Percentiles rank a stretch among this genome's conserved stretches.
Conservation (phyloP, 2,888 invertebrate species). For the Sphaerophoria rueppellii region DNA sequence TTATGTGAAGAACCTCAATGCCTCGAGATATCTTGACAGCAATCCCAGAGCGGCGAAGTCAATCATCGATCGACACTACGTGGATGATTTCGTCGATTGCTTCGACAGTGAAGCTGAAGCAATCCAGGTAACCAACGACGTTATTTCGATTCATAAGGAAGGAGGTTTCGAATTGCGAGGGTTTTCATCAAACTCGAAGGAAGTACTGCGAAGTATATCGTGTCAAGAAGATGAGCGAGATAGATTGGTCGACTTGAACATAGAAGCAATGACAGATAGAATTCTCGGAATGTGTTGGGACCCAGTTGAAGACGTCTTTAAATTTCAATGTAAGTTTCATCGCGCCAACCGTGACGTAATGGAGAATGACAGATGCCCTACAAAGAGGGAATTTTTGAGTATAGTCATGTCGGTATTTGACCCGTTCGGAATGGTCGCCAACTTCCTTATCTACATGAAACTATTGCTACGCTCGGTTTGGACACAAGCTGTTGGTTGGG, state of each 20-base stretch:
- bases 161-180: too few species aligned
- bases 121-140: too few species aligned
- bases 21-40: too few species aligned
- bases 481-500: constrained; percentile 18
- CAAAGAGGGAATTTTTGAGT: constrained; percentile 34
- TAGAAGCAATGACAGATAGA: constrained; percentile 1
- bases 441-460: constrained; percentile 61
- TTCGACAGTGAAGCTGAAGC: too few species aligned
- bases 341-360: neutral
- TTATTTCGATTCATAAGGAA: too few species aligned
- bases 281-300: constrained; percentile 72
- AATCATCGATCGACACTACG: too few species aligned
- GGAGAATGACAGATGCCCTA: constrained; percentile 25
- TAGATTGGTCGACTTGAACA: constrained; percentile 7
- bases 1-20: too few species aligned
- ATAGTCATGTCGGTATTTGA: constrained; percentile 28
- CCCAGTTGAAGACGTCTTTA: constrained; percentile 16
- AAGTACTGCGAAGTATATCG: neutral
- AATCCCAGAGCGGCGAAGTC: too few species aligned
- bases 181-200: neutral
- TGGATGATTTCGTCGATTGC: too few species aligned
- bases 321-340: constrained; percentile 38
- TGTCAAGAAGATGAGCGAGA: neutral
- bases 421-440: constrained; percentile 30
- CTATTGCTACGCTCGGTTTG: constrained; percentile 20